Conservation (phyloP, 2,797 vertebrate genomes). For the Phrynocephalus forsythii region DNA sequence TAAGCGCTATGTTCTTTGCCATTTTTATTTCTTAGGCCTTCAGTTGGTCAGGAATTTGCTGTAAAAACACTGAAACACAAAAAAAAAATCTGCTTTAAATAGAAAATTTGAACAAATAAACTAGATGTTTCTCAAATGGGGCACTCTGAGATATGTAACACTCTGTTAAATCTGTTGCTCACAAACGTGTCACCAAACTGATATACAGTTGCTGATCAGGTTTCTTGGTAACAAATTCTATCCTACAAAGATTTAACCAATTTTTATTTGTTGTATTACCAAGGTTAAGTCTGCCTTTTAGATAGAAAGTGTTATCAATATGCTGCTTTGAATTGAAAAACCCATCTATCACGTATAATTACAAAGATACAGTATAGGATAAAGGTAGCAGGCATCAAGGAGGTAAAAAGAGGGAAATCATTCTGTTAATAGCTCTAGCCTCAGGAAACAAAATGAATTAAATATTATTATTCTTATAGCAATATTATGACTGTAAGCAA, state of each 20-base stretch:
- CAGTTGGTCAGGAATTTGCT: conserved; percentile 59
- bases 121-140: conserved; percentile 64
- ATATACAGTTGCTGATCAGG: conserved; percentile 53
- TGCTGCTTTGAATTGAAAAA: conserved; percentile 53
- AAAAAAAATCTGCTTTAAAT: conserved; percentile 65
- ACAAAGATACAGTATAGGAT: conserved; percentile 50
- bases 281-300: conserved; percentile 54
- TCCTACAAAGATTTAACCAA: conserved; percentile 60
- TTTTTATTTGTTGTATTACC: conserved; percentile 52
- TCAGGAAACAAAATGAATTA: conserved; percentile 33
- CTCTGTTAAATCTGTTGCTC: conserved; percentile 56
- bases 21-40: conserved; percentile 46
- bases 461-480: conserved; percentile 1
- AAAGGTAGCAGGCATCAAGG: conserved; percentile 35
- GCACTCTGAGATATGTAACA: conserved; percentile 60
- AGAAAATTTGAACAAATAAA: conserved; percentile 54
- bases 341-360: conserved; percentile 31
- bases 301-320: conserved; percentile 58
- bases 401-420: conserved; percentile 10
- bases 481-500: conserved; percentile 37
- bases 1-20: conserved; percentile 54
- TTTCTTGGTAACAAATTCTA: conserved; percentile 65
- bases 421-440: conserved; percentile 45
- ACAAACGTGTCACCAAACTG: conserved; percentile 57
- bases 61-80: conserved; percentile 62